These are phyloP conservation scores for Cassiopea xamachana DNA, from an alignment of 30 jellyfish, hydroid and myxozoan genomes.

Conservation along the genomic window DNA sequence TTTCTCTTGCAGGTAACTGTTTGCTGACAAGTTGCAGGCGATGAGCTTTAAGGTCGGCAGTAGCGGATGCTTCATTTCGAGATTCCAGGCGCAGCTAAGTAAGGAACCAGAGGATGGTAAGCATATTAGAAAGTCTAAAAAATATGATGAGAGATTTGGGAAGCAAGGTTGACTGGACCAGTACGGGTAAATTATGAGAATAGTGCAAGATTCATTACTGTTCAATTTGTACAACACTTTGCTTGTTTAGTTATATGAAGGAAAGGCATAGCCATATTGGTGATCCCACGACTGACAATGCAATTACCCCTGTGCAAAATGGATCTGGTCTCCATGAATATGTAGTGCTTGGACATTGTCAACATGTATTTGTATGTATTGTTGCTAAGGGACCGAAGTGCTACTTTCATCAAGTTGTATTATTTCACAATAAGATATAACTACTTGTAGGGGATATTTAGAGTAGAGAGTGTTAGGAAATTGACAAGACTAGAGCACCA, in stretches of 20 bases:
- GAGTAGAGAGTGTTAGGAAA: too few species aligned
- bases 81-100: constrained; percentile 11
- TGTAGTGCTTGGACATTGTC: neutral
- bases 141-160: neutral
- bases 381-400: too few species aligned
- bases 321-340: constrained; percentile 53
- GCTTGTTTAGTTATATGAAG: constrained; percentile 49
- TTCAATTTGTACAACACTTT: constrained; percentile 2
- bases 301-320: neutral
- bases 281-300: constrained; percentile 40
- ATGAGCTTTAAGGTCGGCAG: constrained; percentile 19
- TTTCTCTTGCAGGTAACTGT: neutral
- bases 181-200: constrained; percentile 37
- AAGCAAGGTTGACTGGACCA: constrained; percentile 71
- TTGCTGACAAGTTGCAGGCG: constrained; percentile 52
- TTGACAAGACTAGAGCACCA: too few species aligned
- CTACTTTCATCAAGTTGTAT: too few species aligned
- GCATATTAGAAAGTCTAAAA: neutral
- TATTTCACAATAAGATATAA: too few species aligned
- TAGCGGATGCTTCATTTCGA: constrained; percentile 24
- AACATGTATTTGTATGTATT: too few species aligned
- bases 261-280: constrained; percentile 49
- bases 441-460: too few species aligned
- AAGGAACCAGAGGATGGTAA: constrained; percentile 1
- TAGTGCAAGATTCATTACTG: neutral